These are phyloP conservation scores for Chitala chitala DNA, from an alignment of 2,113 vertebrate species.

Conservation along the genomic window DNA sequence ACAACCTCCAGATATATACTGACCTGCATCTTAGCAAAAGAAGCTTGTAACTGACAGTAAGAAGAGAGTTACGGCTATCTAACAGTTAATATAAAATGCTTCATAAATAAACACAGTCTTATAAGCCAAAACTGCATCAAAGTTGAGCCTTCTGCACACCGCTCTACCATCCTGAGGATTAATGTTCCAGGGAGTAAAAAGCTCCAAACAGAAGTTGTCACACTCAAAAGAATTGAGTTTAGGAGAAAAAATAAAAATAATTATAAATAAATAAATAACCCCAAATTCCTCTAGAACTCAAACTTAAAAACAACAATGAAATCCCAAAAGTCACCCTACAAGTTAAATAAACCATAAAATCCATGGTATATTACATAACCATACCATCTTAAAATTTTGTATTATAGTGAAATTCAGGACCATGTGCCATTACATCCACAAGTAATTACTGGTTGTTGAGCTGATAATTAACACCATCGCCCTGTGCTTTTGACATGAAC, in stretches of 20 bases:
- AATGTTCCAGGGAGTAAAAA: not conserved
- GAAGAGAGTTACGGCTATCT: not conserved
- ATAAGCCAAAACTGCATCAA: not conserved
- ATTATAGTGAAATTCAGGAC: not conserved
- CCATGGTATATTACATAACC: not conserved
- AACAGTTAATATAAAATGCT: not conserved
- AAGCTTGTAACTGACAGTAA: not conserved
- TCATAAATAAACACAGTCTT: not conserved
- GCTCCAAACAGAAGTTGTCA: not conserved
- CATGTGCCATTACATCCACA: not conserved
- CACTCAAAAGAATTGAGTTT: not conserved
- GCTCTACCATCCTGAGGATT: not conserved
- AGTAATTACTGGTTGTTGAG: conserved; percentile 1
- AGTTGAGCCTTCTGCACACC: not conserved
- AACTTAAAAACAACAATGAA: not conserved
- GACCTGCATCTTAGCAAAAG: not conserved
- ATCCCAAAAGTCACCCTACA: not conserved
- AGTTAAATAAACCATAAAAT: not conserved
- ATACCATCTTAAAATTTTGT: not conserved
- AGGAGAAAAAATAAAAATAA: not conserved
- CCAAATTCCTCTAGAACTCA: not conserved
- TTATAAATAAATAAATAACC: not conserved
- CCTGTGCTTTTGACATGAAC: not conserved
- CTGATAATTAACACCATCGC: not conserved
- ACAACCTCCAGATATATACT: not conserved